Percentiles rank a stretch among this genome's conserved stretches.
phyloP scores from a whole-genome alignment of 2,888 invertebrate species.

The Noctua comes region DNA sequence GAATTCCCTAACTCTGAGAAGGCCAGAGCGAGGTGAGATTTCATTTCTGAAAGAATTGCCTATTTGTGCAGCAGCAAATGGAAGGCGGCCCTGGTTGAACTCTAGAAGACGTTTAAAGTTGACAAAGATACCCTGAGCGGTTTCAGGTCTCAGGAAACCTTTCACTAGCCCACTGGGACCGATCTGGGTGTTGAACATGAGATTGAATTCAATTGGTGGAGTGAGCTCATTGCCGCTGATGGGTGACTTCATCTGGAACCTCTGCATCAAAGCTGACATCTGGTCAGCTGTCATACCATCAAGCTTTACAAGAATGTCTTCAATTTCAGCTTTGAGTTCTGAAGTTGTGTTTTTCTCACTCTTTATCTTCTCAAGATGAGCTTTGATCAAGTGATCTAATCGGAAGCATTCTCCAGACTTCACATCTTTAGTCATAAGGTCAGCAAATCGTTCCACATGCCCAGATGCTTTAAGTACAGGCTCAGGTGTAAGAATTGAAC shows the following conservation, averaged over 20 bases:
- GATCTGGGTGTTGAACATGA: constrained; percentile 99
- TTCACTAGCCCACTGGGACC: constrained; percentile 98
- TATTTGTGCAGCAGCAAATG: constrained; percentile 99
- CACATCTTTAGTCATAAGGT: constrained; percentile 99
- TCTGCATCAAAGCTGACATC: constrained; percentile 95
- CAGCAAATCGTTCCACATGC: constrained; percentile 99
- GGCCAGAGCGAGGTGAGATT: constrained; percentile 99
- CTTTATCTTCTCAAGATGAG: constrained; percentile 95
- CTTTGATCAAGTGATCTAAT: constrained; percentile 99
- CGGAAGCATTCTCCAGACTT: constrained; percentile 99
- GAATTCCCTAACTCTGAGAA: constrained; percentile 98
- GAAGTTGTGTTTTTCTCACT: constrained; percentile 95
- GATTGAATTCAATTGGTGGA: constrained; percentile 99
- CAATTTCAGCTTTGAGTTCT: constrained; percentile 93
- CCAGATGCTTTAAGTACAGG: constrained; percentile 99
- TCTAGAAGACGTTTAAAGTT: constrained; percentile 99
- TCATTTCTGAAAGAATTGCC: constrained; percentile 99
- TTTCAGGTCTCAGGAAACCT: constrained; percentile 99
- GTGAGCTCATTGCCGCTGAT: constrained; percentile 98
- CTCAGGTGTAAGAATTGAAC: constrained; percentile 99
- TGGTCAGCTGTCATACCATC: constrained; percentile 98
- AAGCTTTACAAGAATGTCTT: constrained; percentile 94
- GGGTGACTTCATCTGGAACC: constrained; percentile 98
- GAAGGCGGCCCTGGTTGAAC: constrained; percentile 98
- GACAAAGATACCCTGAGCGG: constrained; percentile 99